Percentiles rank a stretch among this genome's conserved stretches.
phyloP scores from a whole-genome alignment of 2,113 vertebrate genomes.

The Xyrauchen texanus region DNA sequence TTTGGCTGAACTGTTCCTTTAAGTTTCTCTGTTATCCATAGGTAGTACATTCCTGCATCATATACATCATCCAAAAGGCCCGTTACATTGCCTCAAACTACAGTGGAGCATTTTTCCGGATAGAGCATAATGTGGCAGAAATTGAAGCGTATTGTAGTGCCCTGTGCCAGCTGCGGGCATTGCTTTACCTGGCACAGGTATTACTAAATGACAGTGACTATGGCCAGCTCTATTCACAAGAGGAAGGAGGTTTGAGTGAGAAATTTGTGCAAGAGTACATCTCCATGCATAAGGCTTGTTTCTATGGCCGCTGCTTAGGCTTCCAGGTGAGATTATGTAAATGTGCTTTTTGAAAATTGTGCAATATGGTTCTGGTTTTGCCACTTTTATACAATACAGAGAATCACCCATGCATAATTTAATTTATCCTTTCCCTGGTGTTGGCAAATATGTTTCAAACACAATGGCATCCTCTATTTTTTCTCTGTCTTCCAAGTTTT shows the following conservation, averaged over 20 bases:
- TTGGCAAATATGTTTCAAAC: neutral
- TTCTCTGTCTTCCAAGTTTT: conserved; percentile 71
- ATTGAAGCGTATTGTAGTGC: conserved; percentile 85
- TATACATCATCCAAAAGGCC: conserved; percentile 83
- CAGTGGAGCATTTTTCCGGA: conserved; percentile 82
- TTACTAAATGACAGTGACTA: conserved; percentile 76
- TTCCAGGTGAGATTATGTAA: conserved; percentile 80
- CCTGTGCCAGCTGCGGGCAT: conserved; percentile 84
- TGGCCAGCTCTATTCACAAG: conserved; percentile 78
- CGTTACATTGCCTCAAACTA: conserved; percentile 82
- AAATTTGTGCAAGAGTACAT: conserved; percentile 83
- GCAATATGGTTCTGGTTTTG: neutral
- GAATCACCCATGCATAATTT: neutral
- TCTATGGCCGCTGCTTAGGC: conserved; percentile 90
- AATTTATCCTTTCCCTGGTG: neutral
- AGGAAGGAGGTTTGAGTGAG: conserved; percentile 69
- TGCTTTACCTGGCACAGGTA: conserved; percentile 82
- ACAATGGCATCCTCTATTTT: conserved; percentile 7
- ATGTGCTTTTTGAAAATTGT: conserved; percentile 50
- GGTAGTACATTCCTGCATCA: conserved; percentile 80
- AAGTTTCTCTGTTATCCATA: conserved; percentile 54
- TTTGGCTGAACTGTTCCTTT: neutral
- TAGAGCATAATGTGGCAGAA: conserved; percentile 82
- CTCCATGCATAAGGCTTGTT: conserved; percentile 90
- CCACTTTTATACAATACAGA: neutral